phyloP scores from a whole-genome alignment of 2,888 invertebrate genomes.

The Mimachlamys varia region DNA sequence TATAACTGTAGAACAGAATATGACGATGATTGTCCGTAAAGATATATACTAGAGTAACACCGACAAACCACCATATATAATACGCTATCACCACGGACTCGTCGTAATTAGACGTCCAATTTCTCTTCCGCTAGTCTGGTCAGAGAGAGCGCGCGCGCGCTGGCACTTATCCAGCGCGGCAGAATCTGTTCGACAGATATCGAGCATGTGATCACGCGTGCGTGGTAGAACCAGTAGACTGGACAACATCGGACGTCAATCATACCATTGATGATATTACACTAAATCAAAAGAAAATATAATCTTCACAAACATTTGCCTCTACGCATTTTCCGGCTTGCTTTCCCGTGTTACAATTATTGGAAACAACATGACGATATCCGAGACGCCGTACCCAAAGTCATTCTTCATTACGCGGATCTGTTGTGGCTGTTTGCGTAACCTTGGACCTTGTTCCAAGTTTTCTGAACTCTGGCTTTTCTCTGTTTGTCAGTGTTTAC shows the following conservation, averaged over 20 bases:
- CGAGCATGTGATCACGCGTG: background rate
- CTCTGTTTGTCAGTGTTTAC: background rate
- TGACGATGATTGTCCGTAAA: background rate
- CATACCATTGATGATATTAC: background rate
- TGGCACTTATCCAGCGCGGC: background rate
- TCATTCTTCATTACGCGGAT: background rate
- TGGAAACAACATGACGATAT: background rate
- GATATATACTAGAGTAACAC: background rate
- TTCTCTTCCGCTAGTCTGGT: background rate
- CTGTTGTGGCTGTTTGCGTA: background rate
- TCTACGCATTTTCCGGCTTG: background rate
- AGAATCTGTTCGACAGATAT: background rate
- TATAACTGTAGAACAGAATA: background rate
- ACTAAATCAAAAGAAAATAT: constrained; percentile 7
- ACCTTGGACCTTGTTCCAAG: background rate
- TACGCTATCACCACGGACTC: background rate
- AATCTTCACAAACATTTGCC: constrained; percentile 22
- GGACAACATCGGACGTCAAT: background rate
- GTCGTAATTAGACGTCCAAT: background rate
- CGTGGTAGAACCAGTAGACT: background rate
- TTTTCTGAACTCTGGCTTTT: constrained; percentile 6
- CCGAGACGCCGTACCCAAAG: background rate
- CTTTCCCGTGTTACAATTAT: background rate
- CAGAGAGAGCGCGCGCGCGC: background rate
- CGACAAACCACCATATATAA: too few species aligned